Evolutionary conservation across 2,797 vertebrate species (phyloP).

Genomic region (Sparus aurata): DNA sequence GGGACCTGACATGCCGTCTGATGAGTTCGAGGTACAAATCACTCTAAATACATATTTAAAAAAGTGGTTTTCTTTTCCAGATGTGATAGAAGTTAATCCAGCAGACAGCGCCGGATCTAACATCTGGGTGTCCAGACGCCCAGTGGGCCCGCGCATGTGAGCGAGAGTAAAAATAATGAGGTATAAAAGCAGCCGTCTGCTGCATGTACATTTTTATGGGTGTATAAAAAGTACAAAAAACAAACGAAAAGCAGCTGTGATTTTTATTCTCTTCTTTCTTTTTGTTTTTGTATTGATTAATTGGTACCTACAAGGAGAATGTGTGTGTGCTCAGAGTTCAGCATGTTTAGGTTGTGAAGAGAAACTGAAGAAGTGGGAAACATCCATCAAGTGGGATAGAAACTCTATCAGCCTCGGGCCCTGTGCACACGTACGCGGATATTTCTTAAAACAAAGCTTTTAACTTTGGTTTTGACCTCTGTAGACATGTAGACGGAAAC

Average conservation of each 20-base stretch:
- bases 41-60: too few relatives aligned
- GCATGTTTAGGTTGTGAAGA: not conserved
- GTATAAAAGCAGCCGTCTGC: not conserved
- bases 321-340: not conserved
- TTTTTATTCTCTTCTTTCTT: too few relatives aligned
- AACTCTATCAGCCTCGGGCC: too few relatives aligned
- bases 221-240: not conserved
- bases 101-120: not conserved
- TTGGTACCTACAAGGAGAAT: not conserved
- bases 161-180: not conserved
- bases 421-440: too few relatives aligned
- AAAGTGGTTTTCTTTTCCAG: not conserved
- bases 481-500: too few relatives aligned
- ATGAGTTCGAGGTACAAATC: not conserved
- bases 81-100: not conserved
- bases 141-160: too few relatives aligned
- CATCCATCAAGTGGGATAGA: not conserved
- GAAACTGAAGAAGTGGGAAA: not conserved
- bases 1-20: not conserved
- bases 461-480: too few relatives aligned
- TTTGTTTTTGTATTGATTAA: not conserved
- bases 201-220: not conserved
- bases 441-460: too few relatives aligned
- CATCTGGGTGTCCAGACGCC: constrained; percentile 9
- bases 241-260: too few relatives aligned